A percentile compares a stretch with the other conserved stretches of the same genome.
phyloP scores from a whole-genome alignment of 2,113 vertebrate genomes.

The Garra rufa region DNA sequence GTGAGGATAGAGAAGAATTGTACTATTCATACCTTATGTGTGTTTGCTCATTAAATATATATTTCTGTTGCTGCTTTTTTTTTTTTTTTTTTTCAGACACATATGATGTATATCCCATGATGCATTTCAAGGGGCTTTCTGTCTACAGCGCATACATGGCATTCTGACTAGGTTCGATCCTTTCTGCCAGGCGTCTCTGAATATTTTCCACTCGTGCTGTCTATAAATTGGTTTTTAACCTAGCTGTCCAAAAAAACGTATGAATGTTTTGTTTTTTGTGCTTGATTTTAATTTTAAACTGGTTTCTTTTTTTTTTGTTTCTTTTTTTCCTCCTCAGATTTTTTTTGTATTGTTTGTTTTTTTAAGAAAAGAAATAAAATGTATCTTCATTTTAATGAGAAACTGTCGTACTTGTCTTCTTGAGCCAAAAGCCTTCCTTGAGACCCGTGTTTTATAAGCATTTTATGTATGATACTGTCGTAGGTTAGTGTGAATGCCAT shows the following conservation, averaged over 20 bases:
- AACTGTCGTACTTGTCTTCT: slow-evolving; percentile 48
- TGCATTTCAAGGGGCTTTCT: slow-evolving; percentile 27
- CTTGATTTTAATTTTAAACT: slow-evolving; percentile 15
- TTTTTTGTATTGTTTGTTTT: slow-evolving; percentile 83
- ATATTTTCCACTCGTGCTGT: slow-evolving; percentile 41
- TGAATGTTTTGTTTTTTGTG: slow-evolving; percentile 32
- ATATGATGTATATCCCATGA: slow-evolving; percentile 27
- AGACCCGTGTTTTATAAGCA: neutral
- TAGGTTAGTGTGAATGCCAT: neutral
- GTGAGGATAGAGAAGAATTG: slow-evolving; percentile 19
- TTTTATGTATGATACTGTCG: neutral
- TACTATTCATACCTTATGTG: slow-evolving; percentile 21
- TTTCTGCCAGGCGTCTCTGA: slow-evolving; percentile 74
- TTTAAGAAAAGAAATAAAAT: slow-evolving; percentile 83
- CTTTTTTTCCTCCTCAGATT: slow-evolving; percentile 77
- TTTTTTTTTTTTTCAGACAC: slow-evolving; percentile 28
- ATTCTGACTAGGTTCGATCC: slow-evolving; percentile 64
- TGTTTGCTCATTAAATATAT: slow-evolving; percentile 26
- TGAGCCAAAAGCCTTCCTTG: neutral
- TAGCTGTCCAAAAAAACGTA: slow-evolving; percentile 60
- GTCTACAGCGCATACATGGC: slow-evolving; percentile 50
- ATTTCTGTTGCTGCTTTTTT: slow-evolving; percentile 32
- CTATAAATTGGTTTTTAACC: slow-evolving; percentile 59
- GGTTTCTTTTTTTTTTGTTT: slow-evolving; percentile 61
- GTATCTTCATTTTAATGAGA: slow-evolving; percentile 85